Evolutionary conservation across 2,113 vertebrate genomes (phyloP).

Genomic region (Deroptyus accipitrinus): DNA sequence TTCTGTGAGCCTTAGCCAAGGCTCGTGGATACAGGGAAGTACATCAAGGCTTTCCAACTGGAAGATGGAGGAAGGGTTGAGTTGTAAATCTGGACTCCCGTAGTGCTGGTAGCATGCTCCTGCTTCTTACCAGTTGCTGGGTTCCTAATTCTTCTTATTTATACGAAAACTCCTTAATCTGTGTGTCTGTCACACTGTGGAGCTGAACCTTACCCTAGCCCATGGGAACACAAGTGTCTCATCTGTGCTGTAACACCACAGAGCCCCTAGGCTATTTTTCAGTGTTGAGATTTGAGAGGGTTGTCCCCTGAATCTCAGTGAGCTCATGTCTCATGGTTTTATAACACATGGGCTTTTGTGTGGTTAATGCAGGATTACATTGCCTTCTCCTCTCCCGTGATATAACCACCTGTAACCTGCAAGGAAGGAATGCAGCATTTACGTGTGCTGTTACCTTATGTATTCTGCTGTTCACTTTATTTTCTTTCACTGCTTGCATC

Average conservation of each 20-base stretch:
- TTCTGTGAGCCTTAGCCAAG: background rate
- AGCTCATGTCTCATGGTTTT: background rate
- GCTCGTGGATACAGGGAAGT: background rate
- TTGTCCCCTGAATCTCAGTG: background rate
- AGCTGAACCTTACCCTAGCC: background rate
- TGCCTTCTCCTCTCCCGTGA: background rate
- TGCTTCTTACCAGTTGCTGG: background rate
- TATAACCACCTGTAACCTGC: background rate
- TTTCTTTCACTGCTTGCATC: background rate
- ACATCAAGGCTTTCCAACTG: background rate
- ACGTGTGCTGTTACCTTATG: background rate
- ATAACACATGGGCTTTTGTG: background rate
- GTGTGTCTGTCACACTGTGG: background rate
- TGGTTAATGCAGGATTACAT: background rate
- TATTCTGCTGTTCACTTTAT: background rate
- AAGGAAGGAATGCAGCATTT: background rate
- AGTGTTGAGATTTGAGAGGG: background rate
- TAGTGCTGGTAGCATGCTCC: fast-evolving
- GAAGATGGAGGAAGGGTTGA: background rate
- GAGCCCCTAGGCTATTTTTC: background rate
- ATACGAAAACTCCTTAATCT: background rate
- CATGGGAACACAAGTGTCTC: background rate
- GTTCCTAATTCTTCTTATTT: background rate
- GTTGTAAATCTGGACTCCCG: background rate
- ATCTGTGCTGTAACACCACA: background rate